Evolutionary conservation across 1,140 invertebrate genomes (phyloP).

Genomic region (Chelonus insularis): DNA sequence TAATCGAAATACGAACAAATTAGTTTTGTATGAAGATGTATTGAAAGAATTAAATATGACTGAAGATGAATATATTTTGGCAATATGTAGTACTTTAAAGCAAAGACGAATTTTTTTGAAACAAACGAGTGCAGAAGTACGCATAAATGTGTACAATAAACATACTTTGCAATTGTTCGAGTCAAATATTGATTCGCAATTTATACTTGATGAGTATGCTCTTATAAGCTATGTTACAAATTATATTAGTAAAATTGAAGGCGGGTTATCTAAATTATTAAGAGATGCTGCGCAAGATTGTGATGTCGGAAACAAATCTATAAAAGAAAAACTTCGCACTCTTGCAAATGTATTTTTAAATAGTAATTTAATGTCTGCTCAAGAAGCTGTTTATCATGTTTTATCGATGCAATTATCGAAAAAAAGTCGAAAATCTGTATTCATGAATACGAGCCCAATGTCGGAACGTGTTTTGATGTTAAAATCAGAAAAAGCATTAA

Average conservation of each 20-base stretch:
- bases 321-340: constrained; percentile 35
- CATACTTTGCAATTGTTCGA: constrained; percentile 26
- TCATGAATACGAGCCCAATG: constrained; percentile 5
- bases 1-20: too few relatives aligned
- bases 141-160: constrained; percentile 37
- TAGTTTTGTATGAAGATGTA: constrained; percentile 9
- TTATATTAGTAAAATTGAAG: constrained; percentile 34
- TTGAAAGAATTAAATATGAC: constrained; percentile 14
- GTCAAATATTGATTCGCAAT: constrained; percentile 37
- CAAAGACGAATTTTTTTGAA: too few relatives aligned
- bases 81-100: constrained; percentile 14
- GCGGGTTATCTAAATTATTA: constrained; percentile 35
- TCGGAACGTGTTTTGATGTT: too few relatives aligned
- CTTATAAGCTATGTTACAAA: background rate
- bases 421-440: constrained; percentile 12
- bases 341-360: constrained; percentile 40
- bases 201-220: background rate
- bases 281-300: constrained; percentile 27
- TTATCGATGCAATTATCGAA: constrained; percentile 33
- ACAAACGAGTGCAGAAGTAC: constrained; percentile 24
- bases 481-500: too few relatives aligned
- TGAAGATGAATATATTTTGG: background rate
- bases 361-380: constrained; percentile 38
- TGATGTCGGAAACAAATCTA: constrained; percentile 23
- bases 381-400: constrained; percentile 42